Evolutionary conservation across 2,797 vertebrate genomes (phyloP), one percentile per base, ranked within the genome.

Genomic region (Melanotaenia pygmaea): DNA sequence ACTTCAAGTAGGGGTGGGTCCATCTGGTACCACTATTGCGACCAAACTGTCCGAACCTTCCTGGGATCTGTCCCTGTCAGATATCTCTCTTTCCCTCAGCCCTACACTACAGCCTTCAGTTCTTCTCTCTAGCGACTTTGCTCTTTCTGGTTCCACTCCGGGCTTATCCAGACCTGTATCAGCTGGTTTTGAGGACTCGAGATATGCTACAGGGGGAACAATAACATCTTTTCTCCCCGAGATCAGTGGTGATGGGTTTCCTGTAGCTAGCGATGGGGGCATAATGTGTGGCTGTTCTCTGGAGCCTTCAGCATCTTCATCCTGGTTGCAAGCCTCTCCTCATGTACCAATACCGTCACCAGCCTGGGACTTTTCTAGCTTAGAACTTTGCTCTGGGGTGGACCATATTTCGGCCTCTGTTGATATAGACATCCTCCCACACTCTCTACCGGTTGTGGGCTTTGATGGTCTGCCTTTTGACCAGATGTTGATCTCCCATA

Each of bases 91-190:
- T 74, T 89, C 89, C 89, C 84, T 93, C 75, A 88, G 91, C 56
- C 83, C 94, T 77, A 88, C 88, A 35, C 94, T 95, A 47, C 94
- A 94, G 85, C 95, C 95, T 74, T 96, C 95, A 0, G 90, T 63
- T 65, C 80, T 93, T 84, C 87, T 94, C 0, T 93, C 95, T 88
- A 93, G 91, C 56, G 94, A 96, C 81, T 91, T 51, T 74, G 89
- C 94, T 81, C 86, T 93, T 88, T 94, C 93, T 70, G 94, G 85
- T 74, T 78, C 65, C 3, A 88, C 84, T 3, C 84, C 89, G 0
- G 87, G 81, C 14, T 93, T 94, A 59, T 94, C 94, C 79, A 93
- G 79, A 57, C 91, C 94, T 84, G 86, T 93, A 75, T 90, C 94
- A 76, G 93, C 89, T 76, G 92, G 84, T 81, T 83, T 86, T 64